Evolutionary conservation across 2,113 vertebrate genomes (phyloP), one percentile per base, ranked within the genome.

Genomic region (Edolisoma coerulescens): DNA sequence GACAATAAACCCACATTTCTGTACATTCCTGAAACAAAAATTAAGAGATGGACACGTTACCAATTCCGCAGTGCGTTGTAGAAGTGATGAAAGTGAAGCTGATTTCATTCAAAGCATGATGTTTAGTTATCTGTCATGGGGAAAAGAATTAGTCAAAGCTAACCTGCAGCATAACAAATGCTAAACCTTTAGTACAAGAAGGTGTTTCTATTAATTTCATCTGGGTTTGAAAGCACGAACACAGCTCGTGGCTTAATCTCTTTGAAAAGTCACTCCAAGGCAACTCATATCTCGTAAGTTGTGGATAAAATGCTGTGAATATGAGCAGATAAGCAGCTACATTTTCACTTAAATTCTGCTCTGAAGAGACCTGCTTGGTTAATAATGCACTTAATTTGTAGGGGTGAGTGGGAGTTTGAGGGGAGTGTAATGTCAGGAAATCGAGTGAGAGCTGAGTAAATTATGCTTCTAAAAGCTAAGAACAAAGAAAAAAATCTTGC

Each of bases 321-420:
- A 39, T 64, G 84, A 93, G 30, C 77, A 88, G 90, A 90, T 92
- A 94, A 92, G 94, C 85, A 97, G 77, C 94, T 79, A 75, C 37
- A 69, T 59, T 92, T 97, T 94, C 93, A 84, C 85, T 93, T 85
- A 74, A 92, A 79, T 88, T 96, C 79, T 56, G 44, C 84, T 97
- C 82, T 95, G 70, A 95, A 96, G 95, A 96, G 89, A 87, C 80
- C 91, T 95, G 67, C 78, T 93, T 97, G 78, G 75, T 95, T 97
- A 97, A 97, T 97, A 97, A 96, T 93, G 93, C 97, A 95, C 96
- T 97, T 97, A 92, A 97, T 98, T 97, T 95, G 92, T 89, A 97
- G 73, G 76, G 37, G 78, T 96, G 95, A 87, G 97, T 98, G 88
- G 98, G 97, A 97, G 97, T 97, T 97, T 94, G 93, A 97, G 86